Evolutionary conservation across 2,113 vertebrate species (phyloP).

Genomic region (Gavia stellata): DNA sequence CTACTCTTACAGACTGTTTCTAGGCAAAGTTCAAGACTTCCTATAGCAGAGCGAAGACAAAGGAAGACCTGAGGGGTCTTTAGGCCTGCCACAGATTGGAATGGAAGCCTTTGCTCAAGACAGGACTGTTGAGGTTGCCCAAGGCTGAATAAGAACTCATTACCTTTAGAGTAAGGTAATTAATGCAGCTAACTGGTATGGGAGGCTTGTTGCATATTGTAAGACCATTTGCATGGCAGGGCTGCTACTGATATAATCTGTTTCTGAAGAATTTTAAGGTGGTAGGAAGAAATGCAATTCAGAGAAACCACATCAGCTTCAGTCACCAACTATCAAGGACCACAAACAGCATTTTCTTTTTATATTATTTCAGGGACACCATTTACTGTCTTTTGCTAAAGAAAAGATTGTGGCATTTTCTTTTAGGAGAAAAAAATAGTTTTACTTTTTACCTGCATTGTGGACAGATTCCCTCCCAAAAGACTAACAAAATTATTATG

Average conservation of each 20-base stretch:
- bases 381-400: neutral
- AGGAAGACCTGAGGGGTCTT: neutral
- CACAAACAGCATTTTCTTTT: neutral
- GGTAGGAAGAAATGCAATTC: neutral
- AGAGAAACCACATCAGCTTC: neutral
- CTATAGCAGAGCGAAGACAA: neutral
- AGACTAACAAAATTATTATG: neutral
- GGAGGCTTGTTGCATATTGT: neutral
- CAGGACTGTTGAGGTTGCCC: neutral
- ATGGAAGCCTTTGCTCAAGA: neutral
- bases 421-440: neutral
- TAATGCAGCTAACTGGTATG: neutral
- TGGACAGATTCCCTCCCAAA: neutral
- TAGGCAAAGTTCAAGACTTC: neutral
- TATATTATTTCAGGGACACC: neutral
- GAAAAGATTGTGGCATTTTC: neutral
- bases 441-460: neutral
- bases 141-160: neutral
- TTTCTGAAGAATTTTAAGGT: neutral
- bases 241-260: neutral
- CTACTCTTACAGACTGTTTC: neutral
- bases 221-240: neutral
- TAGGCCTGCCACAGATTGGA: neutral
- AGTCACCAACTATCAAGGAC: neutral
- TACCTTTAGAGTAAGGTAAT: neutral